These are phyloP conservation scores for Saccopteryx leptura DNA, from an alignment of 2,113 vertebrate species.

Conservation along the genomic window DNA sequence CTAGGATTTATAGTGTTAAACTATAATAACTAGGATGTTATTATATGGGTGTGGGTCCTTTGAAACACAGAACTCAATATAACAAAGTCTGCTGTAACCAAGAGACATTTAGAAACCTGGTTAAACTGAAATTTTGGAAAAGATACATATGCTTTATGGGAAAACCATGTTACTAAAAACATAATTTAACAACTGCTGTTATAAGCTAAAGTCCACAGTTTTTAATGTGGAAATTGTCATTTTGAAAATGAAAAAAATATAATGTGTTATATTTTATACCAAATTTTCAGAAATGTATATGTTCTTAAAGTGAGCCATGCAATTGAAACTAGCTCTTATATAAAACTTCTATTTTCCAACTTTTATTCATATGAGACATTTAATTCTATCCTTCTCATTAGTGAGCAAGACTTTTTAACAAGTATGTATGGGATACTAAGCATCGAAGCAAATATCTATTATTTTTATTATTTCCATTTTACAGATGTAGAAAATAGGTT, in stretches of 20 bases:
- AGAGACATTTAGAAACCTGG: conserved; percentile 9
- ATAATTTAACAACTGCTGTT: neutral
- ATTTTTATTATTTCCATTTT: conserved; percentile 36
- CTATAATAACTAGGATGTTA: neutral
- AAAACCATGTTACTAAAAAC: neutral
- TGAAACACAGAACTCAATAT: neutral
- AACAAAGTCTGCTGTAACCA: neutral
- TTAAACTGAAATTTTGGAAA: neutral
- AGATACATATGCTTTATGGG: neutral
- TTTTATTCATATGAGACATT: neutral
- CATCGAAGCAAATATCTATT: neutral
- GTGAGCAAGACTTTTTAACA: neutral
- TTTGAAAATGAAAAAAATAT: conserved; percentile 35
- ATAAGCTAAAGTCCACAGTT: neutral
- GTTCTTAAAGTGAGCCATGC: conserved; percentile 18
- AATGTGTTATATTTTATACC: neutral
- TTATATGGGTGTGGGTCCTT: neutral
- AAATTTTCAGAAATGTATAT: neutral
- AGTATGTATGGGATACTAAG: neutral
- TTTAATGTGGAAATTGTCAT: neutral
- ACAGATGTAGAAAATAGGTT: conserved; percentile 17
- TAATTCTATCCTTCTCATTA: neutral
- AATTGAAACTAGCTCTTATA: neutral
- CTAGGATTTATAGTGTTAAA: neutral
- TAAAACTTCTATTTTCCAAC: conserved; percentile 37